These are phyloP conservation scores for Julus scandinavius DNA, from an alignment of 2,888 invertebrate genomes.

Conservation along the genomic window DNA sequence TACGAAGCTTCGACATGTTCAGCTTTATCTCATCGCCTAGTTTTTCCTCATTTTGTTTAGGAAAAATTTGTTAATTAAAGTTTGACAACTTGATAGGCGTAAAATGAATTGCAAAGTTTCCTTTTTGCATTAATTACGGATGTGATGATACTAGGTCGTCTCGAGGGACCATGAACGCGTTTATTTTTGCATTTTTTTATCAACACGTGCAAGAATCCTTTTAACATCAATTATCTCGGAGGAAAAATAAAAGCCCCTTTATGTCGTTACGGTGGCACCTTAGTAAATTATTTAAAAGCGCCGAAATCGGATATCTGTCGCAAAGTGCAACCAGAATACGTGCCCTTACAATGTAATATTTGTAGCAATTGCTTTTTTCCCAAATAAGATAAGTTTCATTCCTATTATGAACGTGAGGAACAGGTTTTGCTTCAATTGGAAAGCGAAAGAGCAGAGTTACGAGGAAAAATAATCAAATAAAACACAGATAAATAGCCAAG, in stretches of 20 bases:
- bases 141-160: background rate
- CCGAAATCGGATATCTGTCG: background rate
- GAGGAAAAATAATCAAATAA: background rate
- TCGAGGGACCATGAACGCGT: background rate
- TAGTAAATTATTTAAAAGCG: background rate
- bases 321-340: background rate
- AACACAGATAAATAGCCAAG: background rate
- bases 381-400: background rate
- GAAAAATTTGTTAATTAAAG: conserved; percentile 22
- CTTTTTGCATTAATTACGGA: conserved; percentile 42
- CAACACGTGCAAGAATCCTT: background rate
- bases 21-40: background rate
- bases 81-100: background rate
- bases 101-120: conserved; percentile 24
- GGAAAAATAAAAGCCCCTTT: background rate
- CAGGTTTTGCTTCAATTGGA: conserved; percentile 16
- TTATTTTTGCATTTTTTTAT: conserved; percentile 39
- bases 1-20: background rate
- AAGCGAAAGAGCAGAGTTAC: conserved; percentile 3
- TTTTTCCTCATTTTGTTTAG: background rate
- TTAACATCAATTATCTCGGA: conserved; percentile 11
- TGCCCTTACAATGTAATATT: background rate
- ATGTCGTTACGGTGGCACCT: background rate
- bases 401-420: background rate
- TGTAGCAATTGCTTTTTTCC: background rate